A percentile compares a stretch with the other conserved stretches of the same genome.
phyloP scores from a whole-genome alignment of 2,113 vertebrate species.

The Typhlomys cinereus region DNA sequence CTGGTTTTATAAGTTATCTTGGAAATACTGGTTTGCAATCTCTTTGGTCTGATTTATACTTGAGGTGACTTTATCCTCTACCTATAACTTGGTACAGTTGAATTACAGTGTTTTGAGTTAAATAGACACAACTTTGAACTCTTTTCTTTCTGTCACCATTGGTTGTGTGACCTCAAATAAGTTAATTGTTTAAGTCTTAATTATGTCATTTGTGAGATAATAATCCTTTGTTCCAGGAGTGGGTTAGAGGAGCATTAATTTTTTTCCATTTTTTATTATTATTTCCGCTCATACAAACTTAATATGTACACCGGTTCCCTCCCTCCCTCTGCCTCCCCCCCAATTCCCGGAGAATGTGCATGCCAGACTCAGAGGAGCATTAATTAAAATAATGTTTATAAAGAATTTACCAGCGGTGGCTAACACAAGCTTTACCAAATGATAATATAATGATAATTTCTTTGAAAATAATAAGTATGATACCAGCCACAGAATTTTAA shows the following conservation, averaged over 20 bases:
- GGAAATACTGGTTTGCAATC: neutral
- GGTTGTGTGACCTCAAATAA: neutral
- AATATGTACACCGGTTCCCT: too few relatives aligned
- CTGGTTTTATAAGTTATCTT: neutral
- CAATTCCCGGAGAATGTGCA: too few relatives aligned
- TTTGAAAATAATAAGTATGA: neutral
- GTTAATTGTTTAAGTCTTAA: neutral
- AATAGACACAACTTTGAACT: constrained; percentile 6
- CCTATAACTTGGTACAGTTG: neutral
- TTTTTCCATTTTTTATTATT: too few relatives aligned
- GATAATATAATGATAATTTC: constrained; percentile 16
- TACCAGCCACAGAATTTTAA: neutral
- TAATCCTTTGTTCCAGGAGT: neutral
- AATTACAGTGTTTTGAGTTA: constrained; percentile 27
- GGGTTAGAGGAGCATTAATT: constrained; percentile 19
- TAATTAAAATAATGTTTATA: constrained; percentile 35
- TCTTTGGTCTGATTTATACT: neutral
- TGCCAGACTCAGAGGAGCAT: constrained; percentile 14
- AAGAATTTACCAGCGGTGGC: neutral
- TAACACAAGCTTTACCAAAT: neutral
- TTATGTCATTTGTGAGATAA: constrained; percentile 29
- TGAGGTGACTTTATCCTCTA: neutral
- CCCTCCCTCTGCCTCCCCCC: too few relatives aligned
- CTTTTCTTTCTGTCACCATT: neutral
- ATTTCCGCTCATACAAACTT: too few relatives aligned